These are phyloP conservation scores for Poecile montanus DNA, from an alignment of 2,797 vertebrate genomes.

Conservation along the genomic window DNA sequence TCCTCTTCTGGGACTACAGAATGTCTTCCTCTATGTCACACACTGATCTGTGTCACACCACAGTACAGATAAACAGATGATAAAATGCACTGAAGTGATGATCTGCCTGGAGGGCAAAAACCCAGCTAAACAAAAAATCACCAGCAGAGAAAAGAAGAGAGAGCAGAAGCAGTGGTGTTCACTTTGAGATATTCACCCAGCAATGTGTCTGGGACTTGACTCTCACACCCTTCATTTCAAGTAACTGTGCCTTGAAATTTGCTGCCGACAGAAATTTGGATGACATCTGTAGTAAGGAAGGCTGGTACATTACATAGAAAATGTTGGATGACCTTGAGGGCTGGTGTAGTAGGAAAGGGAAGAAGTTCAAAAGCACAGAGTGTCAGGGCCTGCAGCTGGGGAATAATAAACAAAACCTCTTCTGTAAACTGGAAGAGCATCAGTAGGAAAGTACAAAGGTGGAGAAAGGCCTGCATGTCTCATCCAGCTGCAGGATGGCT, in stretches of 20 bases:
- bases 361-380: not conserved
- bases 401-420: not conserved
- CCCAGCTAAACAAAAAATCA: conserved; percentile 6
- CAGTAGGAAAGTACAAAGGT: not conserved
- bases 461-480: not conserved
- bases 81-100: not conserved
- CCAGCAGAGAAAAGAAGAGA: not conserved
- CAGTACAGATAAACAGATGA: not conserved
- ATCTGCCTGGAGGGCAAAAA: not conserved
- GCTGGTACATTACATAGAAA: not conserved
- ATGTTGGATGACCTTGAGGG: not conserved
- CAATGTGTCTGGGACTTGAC: not conserved
- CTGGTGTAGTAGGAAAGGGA: not conserved
- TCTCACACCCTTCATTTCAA: not conserved
- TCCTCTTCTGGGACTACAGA: not conserved
- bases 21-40: not conserved
- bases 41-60: not conserved
- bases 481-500: not conserved
- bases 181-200: not conserved
- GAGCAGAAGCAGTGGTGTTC: not conserved
- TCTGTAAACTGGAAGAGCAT: not conserved
- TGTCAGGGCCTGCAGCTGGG: not conserved
- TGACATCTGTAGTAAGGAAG: not conserved
- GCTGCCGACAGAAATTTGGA: not conserved
- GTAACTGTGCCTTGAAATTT: not conserved